Base-by-base conservation (phyloP, 2,797 vertebrate species). In the Selene dorsalis region DNA sequence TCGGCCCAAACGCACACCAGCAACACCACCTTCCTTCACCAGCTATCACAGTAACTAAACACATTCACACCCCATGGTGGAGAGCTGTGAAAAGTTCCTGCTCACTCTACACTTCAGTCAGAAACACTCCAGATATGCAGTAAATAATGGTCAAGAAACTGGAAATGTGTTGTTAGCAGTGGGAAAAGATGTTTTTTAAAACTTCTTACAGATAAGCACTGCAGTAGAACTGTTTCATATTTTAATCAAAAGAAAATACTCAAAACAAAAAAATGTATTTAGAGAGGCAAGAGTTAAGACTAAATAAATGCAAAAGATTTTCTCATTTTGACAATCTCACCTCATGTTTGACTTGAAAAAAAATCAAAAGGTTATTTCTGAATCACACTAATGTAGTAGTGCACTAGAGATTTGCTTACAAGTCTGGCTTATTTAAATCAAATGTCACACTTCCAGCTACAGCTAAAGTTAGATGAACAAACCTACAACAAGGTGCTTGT, bases 1-100 rank as follows among this genome's bases (percentile, higher is more conserved):
- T 87, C 71, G 59, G 80, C 79, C 75, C 53, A 0, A 61, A 76
- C 38, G 16, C 64, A 73, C 66, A 83, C 72, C 72, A 28, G 75
- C 75, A 76, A 64, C 67, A 52, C 58, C 82, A 65, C 69, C 77
- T 71, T 55, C 50, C 58, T 76, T 16, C 55, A 64, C 69, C 43
- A 58, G 75, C 57, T 28, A 81, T 79, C 83, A 84, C 71, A 47
- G 24, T 14, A 50, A 75, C 32, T 57, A 68, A 7, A 62, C 22
- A 60, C 50, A 59, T 65, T 64, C 58, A 82, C 59, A 70, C 50
- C 38, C 73, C 65, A 28, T 18, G 35, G 16, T 13, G 24, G 45
- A 66, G 47, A 55, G 26, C 13, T 4, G 56, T 84, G 69, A 62
- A 17, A 71, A 64, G 57, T 69, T 69, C 61, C 71, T 55, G n/a